Conservation (phyloP, 1,140 invertebrate species). For the Centruroides vittatus region DNA sequence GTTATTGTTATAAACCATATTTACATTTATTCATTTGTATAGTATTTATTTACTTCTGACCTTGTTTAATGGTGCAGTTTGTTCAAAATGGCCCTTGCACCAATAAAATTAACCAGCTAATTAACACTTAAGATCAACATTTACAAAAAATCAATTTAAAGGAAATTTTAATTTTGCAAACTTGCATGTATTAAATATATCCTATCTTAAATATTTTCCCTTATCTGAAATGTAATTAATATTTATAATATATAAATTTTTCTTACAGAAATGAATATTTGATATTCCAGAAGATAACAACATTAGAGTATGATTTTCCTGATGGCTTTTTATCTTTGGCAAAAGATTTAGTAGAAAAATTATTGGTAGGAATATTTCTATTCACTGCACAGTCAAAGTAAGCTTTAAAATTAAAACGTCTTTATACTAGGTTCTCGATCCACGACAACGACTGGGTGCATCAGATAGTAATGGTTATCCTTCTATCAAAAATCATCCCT, state of each 20-base stretch:
- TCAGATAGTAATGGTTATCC: constrained; percentile 55
- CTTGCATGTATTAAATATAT: no score
- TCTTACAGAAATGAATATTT: constrained; percentile 72
- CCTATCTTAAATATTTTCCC: not conserved
- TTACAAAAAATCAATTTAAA: no score
- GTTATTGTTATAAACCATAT: no score
- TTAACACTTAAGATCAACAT: no score
- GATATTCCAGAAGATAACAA: constrained; percentile 91
- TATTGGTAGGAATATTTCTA: constrained; percentile 47
- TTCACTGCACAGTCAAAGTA: not conserved
- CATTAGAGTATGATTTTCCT: constrained; percentile 82
- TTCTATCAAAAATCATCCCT: constrained; percentile 66
- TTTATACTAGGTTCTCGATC: constrained; percentile 39
- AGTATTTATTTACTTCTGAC: no score
- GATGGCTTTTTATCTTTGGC: constrained; percentile 71
- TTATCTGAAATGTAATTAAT: constrained; percentile 3
- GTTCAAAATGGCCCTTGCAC: no score
- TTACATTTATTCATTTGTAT: no score
- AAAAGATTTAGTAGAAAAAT: constrained; percentile 70
- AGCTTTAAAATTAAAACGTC: not conserved
- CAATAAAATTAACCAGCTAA: no score
- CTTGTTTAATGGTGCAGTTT: no score
- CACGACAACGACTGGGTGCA: constrained; percentile 67
- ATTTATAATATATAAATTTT: constrained; percentile 5
- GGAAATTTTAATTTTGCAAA: no score